Percentiles rank a stretch among this genome's conserved stretches.
Evolutionary conservation across 2,113 vertebrate genomes (phyloP).

Genomic region (Gambusia holbrooki): DNA sequence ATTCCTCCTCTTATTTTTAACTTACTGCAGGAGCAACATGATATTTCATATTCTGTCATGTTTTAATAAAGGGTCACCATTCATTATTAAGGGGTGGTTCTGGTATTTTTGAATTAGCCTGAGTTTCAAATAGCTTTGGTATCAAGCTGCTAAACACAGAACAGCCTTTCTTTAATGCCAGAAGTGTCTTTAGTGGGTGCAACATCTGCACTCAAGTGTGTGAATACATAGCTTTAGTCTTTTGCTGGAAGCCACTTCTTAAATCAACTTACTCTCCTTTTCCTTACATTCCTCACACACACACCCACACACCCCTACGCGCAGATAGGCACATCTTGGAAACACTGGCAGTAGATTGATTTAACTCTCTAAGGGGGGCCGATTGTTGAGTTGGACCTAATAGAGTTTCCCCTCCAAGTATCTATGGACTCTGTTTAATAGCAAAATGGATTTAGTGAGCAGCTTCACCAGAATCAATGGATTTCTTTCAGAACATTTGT

Average conservation of each 20-base stretch:
- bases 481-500: constrained; percentile 46
- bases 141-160: constrained; percentile 21
- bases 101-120: constrained; percentile 41
- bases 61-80: no score
- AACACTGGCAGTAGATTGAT: constrained; percentile 55
- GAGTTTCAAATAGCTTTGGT: constrained; percentile 16
- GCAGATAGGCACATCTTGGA: constrained; percentile 2
- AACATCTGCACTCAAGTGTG: constrained; percentile 21
- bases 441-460: constrained; percentile 58
- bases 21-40: no score
- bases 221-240: constrained; percentile 16
- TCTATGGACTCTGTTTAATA: constrained; percentile 54
- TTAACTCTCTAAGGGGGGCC: constrained; percentile 8
- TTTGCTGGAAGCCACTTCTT: constrained; percentile 22
- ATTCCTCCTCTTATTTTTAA: no score
- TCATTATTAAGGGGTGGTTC: no score
- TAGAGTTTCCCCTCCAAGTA: constrained; percentile 56
- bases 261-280: constrained; percentile 15
- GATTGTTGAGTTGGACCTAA: constrained; percentile 54
- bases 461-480: constrained; percentile 50
- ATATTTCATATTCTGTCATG: no score
- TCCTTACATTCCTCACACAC: background rate
- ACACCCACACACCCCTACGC: constrained; percentile 2
- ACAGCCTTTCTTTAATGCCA: constrained; percentile 38
- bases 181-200: constrained; percentile 52